Evolutionary conservation across 2,113 vertebrate species (phyloP), one percentile per base, ranked within the genome.

Genomic region (Pachycephala philippinensis): DNA sequence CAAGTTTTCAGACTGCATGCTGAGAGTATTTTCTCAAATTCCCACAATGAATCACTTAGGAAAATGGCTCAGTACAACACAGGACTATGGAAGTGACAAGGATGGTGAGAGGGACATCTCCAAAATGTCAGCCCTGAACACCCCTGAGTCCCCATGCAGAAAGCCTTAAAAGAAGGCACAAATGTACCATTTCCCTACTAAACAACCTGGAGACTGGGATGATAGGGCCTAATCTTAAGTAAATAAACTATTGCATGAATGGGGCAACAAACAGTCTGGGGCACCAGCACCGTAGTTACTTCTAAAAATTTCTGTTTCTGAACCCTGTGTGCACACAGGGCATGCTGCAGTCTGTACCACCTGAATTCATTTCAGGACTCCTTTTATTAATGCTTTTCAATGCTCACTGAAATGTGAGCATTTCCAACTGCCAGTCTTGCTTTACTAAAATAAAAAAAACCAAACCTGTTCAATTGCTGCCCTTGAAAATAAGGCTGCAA

Each of bases 271-370:
- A 49, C 59, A n/a, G 7, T 23, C 60, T 35, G 57, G 42, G 52
- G 23, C 49, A 76, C 35, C 33, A 42, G 33, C 44, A 45, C 27
- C 0, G 0, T 5, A 35, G 8, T 42, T 69, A 44, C 53, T 94
- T 82, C 35, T 66, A 53, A 59, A 78, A 44, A 21, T 1, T 1
- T n/a, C 31, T 84, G 3, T 56, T 77, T 64, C 35, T 63, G 63
- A 80, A 42, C 12, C 12, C 12, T 31, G 16, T 26, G n/a, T n/a
- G 28, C 8, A 33, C 1, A 9, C 19, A 33, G 37, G 72, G 21
- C 52, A 35, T 5, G 15, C 52, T 19, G 59, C 42, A 23, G 11
- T 22, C 49, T 39, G 17, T 30, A 37, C 30, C 52, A 54, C 59
- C 27, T 47, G 39, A 77, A 68, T 52, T 64, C 5, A 28, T 44